Evolutionary conservation across 2,797 vertebrate species (phyloP).

Genomic region (Numenius phaeopus): DNA sequence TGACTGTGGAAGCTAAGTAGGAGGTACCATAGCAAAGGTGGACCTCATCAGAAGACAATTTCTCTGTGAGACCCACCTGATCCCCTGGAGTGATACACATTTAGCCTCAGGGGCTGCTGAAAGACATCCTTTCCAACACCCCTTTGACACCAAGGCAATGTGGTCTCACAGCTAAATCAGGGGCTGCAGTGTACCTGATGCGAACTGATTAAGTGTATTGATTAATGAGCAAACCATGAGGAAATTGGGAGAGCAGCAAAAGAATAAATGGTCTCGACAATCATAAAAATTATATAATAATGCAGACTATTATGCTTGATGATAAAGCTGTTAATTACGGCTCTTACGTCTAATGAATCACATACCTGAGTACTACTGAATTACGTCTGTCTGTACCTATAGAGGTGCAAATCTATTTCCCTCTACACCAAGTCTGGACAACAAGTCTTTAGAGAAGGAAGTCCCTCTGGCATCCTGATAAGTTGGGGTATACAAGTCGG

Average conservation of each 20-base stretch:
- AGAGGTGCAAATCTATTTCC: background rate
- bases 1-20: background rate
- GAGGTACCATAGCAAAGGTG: background rate
- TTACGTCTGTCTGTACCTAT: background rate
- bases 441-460: accelerated
- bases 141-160: background rate
- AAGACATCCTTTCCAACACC: background rate
- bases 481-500: background rate
- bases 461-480: background rate
- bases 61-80: background rate
- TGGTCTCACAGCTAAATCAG: background rate
- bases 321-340: background rate
- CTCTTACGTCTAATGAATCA: background rate
- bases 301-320: background rate
- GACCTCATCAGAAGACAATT: background rate
- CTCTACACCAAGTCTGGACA: background rate
- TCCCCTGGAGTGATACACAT: background rate
- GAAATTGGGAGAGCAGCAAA: background rate
- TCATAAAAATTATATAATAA: background rate
- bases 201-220: background rate
- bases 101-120: background rate
- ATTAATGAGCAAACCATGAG: background rate
- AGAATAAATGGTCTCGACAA: background rate
- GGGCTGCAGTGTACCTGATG: background rate
- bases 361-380: background rate